These are phyloP conservation scores for Calidris pugnax DNA, from an alignment of 2,113 vertebrate genomes.

Conservation along the genomic window DNA sequence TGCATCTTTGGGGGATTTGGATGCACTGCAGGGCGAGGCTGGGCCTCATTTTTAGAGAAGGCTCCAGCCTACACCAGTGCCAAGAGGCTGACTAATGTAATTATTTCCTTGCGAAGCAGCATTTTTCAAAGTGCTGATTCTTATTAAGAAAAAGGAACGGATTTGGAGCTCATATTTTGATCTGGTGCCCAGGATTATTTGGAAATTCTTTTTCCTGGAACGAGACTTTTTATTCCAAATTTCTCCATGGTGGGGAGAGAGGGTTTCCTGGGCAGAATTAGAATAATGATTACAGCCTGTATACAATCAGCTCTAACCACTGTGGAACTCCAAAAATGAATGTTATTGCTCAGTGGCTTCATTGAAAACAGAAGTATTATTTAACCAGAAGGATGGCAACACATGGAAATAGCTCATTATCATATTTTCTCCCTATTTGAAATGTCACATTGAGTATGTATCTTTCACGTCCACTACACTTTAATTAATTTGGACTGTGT, in stretches of 20 bases:
- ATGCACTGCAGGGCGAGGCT: slow-evolving; percentile 12
- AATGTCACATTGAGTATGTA: slow-evolving; percentile 37
- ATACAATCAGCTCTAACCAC: slow-evolving; percentile 62
- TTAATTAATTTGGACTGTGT: slow-evolving; percentile 56
- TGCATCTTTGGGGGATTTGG: neutral
- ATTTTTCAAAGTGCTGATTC: slow-evolving; percentile 70
- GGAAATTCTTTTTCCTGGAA: slow-evolving; percentile 73
- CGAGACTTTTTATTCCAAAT: slow-evolving; percentile 69
- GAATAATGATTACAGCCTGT: slow-evolving; percentile 65
- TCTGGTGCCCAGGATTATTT: slow-evolving; percentile 63
- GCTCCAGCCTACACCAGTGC: neutral
- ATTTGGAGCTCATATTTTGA: slow-evolving; percentile 63
- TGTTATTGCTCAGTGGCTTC: slow-evolving; percentile 53
- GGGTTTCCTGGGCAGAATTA: slow-evolving; percentile 67
- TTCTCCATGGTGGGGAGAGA: slow-evolving; percentile 60
- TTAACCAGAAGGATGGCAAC: slow-evolving; percentile 61
- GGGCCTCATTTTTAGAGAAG: slow-evolving; percentile 55
- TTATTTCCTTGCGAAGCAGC: slow-evolving; percentile 59
- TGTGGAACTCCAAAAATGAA: slow-evolving; percentile 61
- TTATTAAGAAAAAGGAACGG: slow-evolving; percentile 71
- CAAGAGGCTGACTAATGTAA: slow-evolving; percentile 64
- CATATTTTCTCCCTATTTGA: slow-evolving; percentile 63
- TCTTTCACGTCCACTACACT: slow-evolving; percentile 52
- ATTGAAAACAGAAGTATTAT: slow-evolving; percentile 63
- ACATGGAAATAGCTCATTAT: slow-evolving; percentile 63